Evolutionary conservation across 2,888 invertebrate species (phyloP).

Genomic region (Tetragonisca angustula): DNA sequence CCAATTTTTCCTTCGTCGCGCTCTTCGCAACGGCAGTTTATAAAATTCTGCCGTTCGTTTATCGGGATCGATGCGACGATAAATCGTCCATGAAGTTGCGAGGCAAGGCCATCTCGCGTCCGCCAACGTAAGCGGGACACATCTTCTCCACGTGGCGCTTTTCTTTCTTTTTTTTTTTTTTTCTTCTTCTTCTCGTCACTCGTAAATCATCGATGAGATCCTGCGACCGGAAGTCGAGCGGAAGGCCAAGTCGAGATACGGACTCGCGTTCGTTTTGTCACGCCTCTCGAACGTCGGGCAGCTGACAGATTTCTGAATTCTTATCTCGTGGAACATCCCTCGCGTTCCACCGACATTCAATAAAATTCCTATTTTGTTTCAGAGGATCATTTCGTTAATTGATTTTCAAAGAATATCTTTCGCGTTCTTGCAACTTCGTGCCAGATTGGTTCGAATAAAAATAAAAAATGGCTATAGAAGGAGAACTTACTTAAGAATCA

Average conservation of each 20-base stretch:
- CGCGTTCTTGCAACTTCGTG: too few species aligned
- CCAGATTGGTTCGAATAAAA: too few species aligned
- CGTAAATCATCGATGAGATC: slow-evolving; percentile 73
- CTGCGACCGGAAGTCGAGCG: slow-evolving; percentile 62
- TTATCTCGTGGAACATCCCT: too few species aligned
- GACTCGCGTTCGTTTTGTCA: slow-evolving; percentile 65
- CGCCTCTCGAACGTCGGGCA: not conserved
- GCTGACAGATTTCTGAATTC: too few species aligned
- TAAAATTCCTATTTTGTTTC: too few species aligned
- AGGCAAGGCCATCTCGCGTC: not conserved
- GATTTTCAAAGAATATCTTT: too few species aligned
- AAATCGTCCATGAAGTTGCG: slow-evolving; percentile 55
- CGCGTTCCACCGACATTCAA: too few species aligned
- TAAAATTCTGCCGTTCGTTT: slow-evolving; percentile 58
- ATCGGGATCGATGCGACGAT: slow-evolving; percentile 57
- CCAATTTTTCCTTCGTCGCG: slow-evolving; percentile 43
- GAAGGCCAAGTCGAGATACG: slow-evolving; percentile 59
- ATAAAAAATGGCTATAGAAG: too few species aligned
- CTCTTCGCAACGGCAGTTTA: slow-evolving; percentile 40
- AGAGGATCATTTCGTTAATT: too few species aligned
- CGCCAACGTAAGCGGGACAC: not conserved
- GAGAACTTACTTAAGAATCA: too few species aligned
- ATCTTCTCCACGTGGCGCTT: not conserved
- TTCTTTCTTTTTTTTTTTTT: not conserved
- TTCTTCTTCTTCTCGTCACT: slow-evolving; percentile 6